Percentiles rank a stretch among this genome's conserved stretches.
Evolutionary conservation across 2,888 invertebrate genomes (phyloP).

Genomic region (Sinhomidia bicolor): DNA sequence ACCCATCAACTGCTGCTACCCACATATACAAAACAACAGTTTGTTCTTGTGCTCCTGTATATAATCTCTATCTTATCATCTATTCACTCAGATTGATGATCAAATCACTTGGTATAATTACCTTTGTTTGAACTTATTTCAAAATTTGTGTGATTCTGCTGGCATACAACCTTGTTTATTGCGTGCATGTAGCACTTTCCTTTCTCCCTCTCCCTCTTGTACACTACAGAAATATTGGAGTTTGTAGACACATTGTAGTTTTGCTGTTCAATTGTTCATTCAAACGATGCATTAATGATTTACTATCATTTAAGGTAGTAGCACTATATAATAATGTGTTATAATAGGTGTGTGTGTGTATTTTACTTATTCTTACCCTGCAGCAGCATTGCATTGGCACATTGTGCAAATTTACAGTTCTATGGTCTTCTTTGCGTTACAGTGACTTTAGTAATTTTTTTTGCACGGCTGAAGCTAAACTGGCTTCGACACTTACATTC

Average conservation of each 20-base stretch:
- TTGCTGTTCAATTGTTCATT: not conserved
- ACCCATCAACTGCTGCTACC: not conserved
- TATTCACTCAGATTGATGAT: not conserved
- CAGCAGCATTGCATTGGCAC: not conserved
- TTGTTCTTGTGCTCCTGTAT: not conserved
- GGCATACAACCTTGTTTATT: not conserved
- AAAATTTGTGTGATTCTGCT: slow-evolving; percentile 12
- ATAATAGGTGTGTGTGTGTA: no score
- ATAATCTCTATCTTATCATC: not conserved
- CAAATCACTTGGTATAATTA: slow-evolving; percentile 43
- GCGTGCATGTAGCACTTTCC: not conserved
- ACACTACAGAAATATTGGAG: not conserved
- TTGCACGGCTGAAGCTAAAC: not conserved
- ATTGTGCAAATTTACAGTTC: not conserved
- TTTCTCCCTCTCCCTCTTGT: no score
- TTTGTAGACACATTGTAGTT: not conserved
- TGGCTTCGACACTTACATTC: slow-evolving; percentile 3
- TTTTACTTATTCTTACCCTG: not conserved
- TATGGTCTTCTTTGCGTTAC: not conserved
- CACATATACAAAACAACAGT: not conserved
- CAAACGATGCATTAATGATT: not conserved
- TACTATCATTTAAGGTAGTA: not conserved
- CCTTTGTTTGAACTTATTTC: slow-evolving; percentile 33
- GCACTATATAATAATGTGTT: not conserved
- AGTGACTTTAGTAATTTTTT: slow-evolving; percentile 2